These are phyloP conservation scores for Amblyopsis hoosieri DNA, from an alignment of 2,797 vertebrate species.

Conservation along the genomic window DNA sequence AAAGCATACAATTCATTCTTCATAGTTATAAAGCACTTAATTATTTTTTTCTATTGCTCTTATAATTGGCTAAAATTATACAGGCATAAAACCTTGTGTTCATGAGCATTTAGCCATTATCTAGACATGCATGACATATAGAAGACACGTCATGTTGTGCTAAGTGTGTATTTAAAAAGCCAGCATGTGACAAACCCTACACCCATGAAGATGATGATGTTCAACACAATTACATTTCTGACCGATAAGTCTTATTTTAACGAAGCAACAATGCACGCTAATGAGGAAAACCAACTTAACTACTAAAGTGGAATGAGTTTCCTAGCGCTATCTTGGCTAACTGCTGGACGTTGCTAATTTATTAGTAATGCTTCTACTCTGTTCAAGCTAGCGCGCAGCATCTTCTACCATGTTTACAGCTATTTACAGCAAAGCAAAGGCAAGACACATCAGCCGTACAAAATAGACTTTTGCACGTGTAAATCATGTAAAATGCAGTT, in stretches of 20 bases:
- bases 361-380: constrained; percentile 13
- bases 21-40: neutral
- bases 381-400: constrained; percentile 24
- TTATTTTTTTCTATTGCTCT: neutral
- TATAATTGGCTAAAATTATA: neutral
- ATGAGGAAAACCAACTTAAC: neutral
- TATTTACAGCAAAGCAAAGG: constrained; percentile 18
- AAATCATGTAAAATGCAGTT: constrained; percentile 11
- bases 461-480: constrained; percentile 21
- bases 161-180: constrained; percentile 20
- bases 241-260: constrained; percentile 1
- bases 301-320: neutral
- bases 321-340: neutral
- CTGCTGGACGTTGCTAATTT: constrained; percentile 21
- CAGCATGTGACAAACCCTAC: constrained; percentile 5
- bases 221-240: constrained; percentile 3
- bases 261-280: neutral
- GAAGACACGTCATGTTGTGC: constrained; percentile 19
- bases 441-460: constrained; percentile 7
- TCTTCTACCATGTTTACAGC: constrained; percentile 29
- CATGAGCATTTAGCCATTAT: neutral
- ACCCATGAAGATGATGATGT: neutral
- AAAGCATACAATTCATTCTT: neutral
- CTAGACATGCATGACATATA: constrained; percentile 16
- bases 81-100: constrained; percentile 6